Percentiles rank a stretch among this genome's conserved stretches.
These are phyloP conservation scores for Macrophya annulata DNA, from an alignment of 2,888 invertebrate genomes.

Conservation along the genomic window DNA sequence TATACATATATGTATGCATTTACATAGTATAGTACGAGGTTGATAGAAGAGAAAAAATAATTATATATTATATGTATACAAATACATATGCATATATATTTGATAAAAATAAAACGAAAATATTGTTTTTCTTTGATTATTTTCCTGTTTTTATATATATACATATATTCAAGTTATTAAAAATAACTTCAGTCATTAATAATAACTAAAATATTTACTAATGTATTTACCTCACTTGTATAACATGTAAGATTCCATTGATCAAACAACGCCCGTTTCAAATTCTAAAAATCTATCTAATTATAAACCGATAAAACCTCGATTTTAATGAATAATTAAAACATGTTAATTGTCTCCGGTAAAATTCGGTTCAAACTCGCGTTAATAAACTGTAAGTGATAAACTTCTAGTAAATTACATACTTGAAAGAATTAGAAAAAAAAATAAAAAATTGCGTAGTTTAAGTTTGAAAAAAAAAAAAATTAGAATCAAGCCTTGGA, in stretches of 20 bases:
- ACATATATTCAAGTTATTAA: not conserved
- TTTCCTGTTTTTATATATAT: not conserved
- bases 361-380: not conserved
- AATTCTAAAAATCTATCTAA: not conserved
- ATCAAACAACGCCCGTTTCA: too few relatives aligned
- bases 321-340: constrained; percentile 26
- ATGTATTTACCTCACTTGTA: not conserved
- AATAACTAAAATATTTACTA: not conserved
- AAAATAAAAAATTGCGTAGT: not conserved
- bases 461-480: too few relatives aligned
- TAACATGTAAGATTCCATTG: not conserved
- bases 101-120: not conserved
- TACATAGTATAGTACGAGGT: not conserved
- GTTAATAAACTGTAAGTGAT: too few relatives aligned
- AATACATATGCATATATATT: too few relatives aligned
- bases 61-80: too few relatives aligned
- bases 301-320: not conserved
- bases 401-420: too few relatives aligned
- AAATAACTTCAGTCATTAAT: not conserved
- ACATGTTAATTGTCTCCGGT: not conserved
- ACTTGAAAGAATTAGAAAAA: not conserved
- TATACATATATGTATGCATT: too few relatives aligned
- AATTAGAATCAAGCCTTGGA: too few relatives aligned
- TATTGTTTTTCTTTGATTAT: not conserved
- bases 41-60: not conserved